Percentiles rank a stretch among this genome's conserved stretches.
Evolutionary conservation across 53 echinoderm and acorn worm species (phyloP).

Genomic region (Mesocentrotus franciscanus): DNA sequence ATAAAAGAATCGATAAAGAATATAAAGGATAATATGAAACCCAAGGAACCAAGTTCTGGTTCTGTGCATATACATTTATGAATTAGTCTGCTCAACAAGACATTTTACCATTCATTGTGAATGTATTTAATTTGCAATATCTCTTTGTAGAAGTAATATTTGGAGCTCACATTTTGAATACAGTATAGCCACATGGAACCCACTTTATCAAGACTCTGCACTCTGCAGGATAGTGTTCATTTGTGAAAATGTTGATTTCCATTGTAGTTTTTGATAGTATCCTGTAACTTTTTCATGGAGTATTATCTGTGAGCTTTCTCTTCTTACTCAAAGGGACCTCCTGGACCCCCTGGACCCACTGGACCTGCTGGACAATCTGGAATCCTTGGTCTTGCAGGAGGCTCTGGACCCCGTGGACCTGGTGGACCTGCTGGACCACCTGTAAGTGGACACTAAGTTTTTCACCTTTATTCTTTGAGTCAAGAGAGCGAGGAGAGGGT

Average conservation of each 20-base stretch:
- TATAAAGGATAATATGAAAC: no score
- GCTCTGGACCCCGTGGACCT: constrained; percentile 82
- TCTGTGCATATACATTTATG: no score
- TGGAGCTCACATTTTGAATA: no score
- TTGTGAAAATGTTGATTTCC: neutral
- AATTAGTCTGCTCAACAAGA: no score
- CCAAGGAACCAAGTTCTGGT: no score
- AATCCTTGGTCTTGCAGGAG: constrained; percentile 80
- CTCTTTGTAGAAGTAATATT: no score
- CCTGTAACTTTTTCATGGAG: neutral
- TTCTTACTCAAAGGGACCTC: constrained; percentile 70
- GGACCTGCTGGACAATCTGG: constrained; percentile 85
- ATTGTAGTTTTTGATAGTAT: neutral
- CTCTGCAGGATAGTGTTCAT: neutral
- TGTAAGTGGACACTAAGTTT: constrained; percentile 69
- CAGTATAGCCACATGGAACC: no score
- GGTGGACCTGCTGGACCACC: constrained; percentile 78
- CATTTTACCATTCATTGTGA: no score
- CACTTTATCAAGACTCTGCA: no score
- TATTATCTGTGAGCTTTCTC: neutral
- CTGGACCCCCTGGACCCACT: constrained; percentile 83
- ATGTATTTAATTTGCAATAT: no score
- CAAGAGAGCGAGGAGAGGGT: neutral
- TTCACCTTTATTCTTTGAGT: neutral
- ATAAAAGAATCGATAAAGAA: no score